Conservation (phyloP, 2,888 invertebrate species). For the Girardia tigrina region DNA sequence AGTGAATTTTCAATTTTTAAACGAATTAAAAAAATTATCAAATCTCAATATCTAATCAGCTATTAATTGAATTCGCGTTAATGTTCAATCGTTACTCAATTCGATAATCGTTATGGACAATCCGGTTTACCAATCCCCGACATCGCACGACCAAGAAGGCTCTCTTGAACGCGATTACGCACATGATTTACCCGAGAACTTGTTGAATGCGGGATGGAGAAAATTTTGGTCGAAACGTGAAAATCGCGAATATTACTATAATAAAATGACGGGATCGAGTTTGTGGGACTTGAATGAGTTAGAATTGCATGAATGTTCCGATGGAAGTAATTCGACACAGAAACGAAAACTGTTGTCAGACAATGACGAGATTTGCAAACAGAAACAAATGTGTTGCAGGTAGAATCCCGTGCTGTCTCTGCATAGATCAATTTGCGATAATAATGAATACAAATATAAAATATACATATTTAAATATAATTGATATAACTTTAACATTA, state of each 20-base stretch:
- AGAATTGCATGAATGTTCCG: neutral
- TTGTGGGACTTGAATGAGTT: constrained; percentile 63
- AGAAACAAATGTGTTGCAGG: neutral
- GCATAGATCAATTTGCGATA: too few relatives aligned
- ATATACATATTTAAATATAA: too few relatives aligned
- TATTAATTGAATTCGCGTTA: neutral
- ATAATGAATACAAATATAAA: too few relatives aligned
- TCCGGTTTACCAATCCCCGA: neutral
- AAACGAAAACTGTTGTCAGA: neutral
- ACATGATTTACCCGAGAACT: constrained; percentile 57
- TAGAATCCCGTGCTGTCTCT: too few relatives aligned
- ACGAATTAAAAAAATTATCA: neutral
- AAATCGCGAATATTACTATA: constrained; percentile 87
- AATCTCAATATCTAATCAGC: neutral
- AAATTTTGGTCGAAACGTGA: constrained; percentile 91
- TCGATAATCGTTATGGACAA: neutral
- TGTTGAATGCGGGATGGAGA: constrained; percentile 78
- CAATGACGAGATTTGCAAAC: neutral
- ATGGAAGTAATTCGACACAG: neutral
- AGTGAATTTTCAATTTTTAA: neutral
- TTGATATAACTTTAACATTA: too few relatives aligned
- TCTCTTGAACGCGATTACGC: constrained; percentile 16
- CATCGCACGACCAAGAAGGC: neutral
- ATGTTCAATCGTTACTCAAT: neutral
- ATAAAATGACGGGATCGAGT: constrained; percentile 83